Percentiles rank a stretch among this genome's conserved stretches.
phyloP scores from a whole-genome alignment of 2,113 vertebrate genomes.

The Gallinago undulata region DNA sequence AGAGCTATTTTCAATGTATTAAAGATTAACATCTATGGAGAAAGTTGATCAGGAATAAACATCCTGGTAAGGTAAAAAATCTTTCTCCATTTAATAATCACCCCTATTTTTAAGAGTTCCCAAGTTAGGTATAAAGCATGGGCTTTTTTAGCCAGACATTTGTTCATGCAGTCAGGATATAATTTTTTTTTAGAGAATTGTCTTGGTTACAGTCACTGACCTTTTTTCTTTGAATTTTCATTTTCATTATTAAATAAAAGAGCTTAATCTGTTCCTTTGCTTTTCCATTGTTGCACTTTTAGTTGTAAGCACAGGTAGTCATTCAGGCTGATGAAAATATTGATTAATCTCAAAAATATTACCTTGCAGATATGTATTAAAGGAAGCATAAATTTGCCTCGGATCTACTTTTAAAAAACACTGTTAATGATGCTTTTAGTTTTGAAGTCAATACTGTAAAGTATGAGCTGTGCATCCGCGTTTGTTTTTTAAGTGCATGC shows the following conservation, averaged over 20 bases:
- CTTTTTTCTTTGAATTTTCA: neutral
- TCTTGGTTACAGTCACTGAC: neutral
- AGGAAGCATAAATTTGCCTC: neutral
- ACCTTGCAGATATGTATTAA: neutral
- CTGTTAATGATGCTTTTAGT: neutral
- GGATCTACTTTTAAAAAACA: neutral
- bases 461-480: neutral
- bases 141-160: neutral
- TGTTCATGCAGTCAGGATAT: neutral
- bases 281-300: neutral
- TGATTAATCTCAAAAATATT: neutral
- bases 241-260: neutral
- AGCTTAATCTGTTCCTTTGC: neutral
- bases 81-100: neutral
- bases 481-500: neutral
- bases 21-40: neutral
- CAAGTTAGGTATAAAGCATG: neutral
- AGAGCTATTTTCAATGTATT: neutral
- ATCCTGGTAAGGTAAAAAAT: neutral
- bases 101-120: neutral
- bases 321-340: neutral
- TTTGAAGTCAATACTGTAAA: neutral
- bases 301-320: neutral
- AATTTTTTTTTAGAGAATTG: neutral
- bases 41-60: neutral